phyloP scores from a whole-genome alignment of 2,113 vertebrate species.

The Pipa parva region DNA sequence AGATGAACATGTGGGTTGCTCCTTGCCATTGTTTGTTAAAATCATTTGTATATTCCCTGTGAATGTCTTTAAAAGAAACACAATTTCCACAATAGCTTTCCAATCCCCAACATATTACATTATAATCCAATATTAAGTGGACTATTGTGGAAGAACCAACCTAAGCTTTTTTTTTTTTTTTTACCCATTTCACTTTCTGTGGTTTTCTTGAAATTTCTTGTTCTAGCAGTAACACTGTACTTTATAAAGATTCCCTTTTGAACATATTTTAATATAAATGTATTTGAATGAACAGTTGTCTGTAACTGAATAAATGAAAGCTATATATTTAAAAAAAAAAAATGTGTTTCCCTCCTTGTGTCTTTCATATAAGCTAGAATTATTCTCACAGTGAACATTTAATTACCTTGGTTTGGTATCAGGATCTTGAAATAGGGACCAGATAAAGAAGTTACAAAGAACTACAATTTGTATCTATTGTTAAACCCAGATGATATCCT shows the following conservation, averaged over 20 bases:
- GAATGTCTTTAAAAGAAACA: neutral
- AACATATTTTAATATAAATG: conserved; percentile 49
- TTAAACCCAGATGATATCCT: no score
- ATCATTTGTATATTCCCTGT: neutral
- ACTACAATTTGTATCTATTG: no score
- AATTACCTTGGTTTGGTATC: no score
- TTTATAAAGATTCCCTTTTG: conserved; percentile 44
- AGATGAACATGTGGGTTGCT: neutral
- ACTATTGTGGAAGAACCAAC: conserved; percentile 17
- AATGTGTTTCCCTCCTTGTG: conserved; percentile 7
- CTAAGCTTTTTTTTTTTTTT: conserved; percentile 28
- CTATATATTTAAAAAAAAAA: conserved; percentile 49
- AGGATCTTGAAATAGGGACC: no score
- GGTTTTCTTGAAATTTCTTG: conserved; percentile 23
- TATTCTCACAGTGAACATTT: no score
- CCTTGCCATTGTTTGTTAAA: neutral
- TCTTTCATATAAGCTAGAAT: neutral
- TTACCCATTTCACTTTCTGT: conserved; percentile 27
- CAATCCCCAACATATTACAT: neutral
- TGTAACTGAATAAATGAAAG: conserved; percentile 47
- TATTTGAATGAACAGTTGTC: conserved; percentile 45
- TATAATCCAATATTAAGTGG: neutral
- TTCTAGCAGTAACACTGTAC: conserved; percentile 38
- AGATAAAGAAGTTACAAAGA: no score
- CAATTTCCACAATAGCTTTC: neutral